Conservation (phyloP, 2,113 vertebrate genomes). For the Regulus satrapa region DNA sequence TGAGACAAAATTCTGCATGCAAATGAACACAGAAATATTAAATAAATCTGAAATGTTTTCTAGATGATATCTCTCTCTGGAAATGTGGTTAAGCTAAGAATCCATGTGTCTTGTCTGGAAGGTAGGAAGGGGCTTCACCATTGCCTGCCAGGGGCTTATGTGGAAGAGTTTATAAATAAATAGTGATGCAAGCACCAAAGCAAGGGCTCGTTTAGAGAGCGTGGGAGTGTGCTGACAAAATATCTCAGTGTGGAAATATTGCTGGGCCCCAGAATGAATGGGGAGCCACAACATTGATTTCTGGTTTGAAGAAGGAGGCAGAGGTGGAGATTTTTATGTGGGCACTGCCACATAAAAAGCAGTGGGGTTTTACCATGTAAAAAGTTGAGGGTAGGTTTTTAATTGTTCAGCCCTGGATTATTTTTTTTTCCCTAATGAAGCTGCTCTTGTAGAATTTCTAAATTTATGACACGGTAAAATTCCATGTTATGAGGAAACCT, state of each 20-base stretch:
- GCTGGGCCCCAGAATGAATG: background rate
- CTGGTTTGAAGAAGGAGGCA: background rate
- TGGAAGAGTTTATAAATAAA: background rate
- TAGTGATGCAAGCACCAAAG: background rate
- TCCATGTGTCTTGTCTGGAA: background rate
- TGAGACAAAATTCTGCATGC: background rate
- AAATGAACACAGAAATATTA: background rate
- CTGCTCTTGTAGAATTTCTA: background rate
- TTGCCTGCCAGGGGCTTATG: background rate
- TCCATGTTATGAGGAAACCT: background rate
- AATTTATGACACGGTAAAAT: background rate
- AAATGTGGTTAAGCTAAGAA: background rate
- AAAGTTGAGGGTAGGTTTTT: background rate
- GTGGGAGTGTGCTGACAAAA: background rate
- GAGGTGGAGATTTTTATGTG: background rate
- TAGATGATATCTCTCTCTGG: rapidly evolving
- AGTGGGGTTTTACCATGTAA: no score
- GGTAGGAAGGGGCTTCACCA: background rate
- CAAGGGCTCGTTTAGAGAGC: background rate
- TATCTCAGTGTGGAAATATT: background rate
- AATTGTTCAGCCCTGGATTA: background rate
- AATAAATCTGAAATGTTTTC: background rate
- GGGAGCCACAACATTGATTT: background rate
- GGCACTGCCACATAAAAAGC: no score
- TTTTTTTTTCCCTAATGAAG: background rate